phyloP scores from a whole-genome alignment of 2,888 invertebrate genomes.

The Sialis fuliginosa region DNA sequence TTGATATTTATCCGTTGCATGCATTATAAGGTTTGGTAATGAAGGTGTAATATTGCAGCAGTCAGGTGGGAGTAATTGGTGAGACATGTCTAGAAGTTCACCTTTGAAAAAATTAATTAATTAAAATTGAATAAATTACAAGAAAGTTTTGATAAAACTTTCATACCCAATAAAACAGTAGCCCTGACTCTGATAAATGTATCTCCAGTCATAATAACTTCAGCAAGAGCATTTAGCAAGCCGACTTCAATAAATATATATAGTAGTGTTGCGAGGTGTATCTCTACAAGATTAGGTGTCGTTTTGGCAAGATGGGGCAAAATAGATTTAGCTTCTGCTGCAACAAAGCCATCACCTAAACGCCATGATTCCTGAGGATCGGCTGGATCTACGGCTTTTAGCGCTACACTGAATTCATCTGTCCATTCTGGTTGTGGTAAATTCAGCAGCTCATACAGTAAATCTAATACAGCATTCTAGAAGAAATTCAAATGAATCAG shows the following conservation, averaged over 20 bases:
- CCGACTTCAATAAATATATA: conserved; percentile 79
- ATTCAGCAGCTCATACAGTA: conserved; percentile 78
- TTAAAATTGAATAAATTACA: background rate
- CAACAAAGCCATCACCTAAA: conserved; percentile 86
- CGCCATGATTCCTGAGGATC: conserved; percentile 75
- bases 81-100: conserved; percentile 74
- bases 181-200: conserved; percentile 81
- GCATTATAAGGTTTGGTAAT: conserved; percentile 62
- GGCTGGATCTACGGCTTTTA: conserved; percentile 77
- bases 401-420: conserved; percentile 75
- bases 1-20: conserved; percentile 62
- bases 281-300: conserved; percentile 79
- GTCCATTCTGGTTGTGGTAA: conserved; percentile 84
- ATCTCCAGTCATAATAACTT: conserved; percentile 80
- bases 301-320: conserved; percentile 71
- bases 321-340: conserved; percentile 72
- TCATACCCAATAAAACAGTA: conserved; percentile 62
- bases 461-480: conserved; percentile 80
- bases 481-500: conserved; percentile 13
- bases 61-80: conserved; percentile 71
- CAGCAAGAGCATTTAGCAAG: conserved; percentile 71
- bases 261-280: conserved; percentile 75
- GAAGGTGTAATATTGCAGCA: conserved; percentile 70
- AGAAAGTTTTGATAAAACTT: conserved; percentile 1
- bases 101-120: conserved; percentile 24